Conservation (phyloP, 2,888 invertebrate species). For the Isotomurus palustris region DNA sequence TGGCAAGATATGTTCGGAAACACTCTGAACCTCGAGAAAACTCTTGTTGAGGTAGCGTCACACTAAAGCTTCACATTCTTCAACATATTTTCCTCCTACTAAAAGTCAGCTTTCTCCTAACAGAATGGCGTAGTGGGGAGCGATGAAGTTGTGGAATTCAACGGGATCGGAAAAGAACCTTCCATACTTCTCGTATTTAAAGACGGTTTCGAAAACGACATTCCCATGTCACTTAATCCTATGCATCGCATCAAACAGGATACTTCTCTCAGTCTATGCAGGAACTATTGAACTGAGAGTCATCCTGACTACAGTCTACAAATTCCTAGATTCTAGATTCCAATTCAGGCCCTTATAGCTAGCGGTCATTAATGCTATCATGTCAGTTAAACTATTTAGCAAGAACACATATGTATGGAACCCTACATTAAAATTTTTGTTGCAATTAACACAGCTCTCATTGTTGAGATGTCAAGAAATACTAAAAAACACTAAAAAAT, state of each 20-base stretch:
- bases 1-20: constrained; percentile 30
- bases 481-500: too few relatives aligned
- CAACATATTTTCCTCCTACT: too few relatives aligned
- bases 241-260: constrained; percentile 13
- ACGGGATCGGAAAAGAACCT: constrained; percentile 23
- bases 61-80: too few relatives aligned
- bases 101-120: not conserved
- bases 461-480: too few relatives aligned
- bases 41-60: constrained; percentile 15
- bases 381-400: too few relatives aligned
- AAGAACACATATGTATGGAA: too few relatives aligned
- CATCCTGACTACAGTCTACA: too few relatives aligned
- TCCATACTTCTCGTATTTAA: constrained; percentile 21
- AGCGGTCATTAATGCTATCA: too few relatives aligned
- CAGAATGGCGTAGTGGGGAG: constrained; percentile 20
- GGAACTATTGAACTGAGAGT: constrained; percentile 19
- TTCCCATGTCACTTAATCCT: constrained; percentile 19
- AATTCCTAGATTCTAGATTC: not conserved
- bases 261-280: constrained; percentile 13
- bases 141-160: constrained; percentile 28
- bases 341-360: constrained; percentile 5
- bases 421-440: too few relatives aligned
- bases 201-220: constrained; percentile 26
- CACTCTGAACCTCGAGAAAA: constrained; percentile 14
- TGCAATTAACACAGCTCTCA: too few relatives aligned